A percentile compares a stretch with the other conserved stretches of the same genome.
Conservation (phyloP, 1,140 invertebrate genomes). For the Pseudachorutes palmiensis region DNA sequence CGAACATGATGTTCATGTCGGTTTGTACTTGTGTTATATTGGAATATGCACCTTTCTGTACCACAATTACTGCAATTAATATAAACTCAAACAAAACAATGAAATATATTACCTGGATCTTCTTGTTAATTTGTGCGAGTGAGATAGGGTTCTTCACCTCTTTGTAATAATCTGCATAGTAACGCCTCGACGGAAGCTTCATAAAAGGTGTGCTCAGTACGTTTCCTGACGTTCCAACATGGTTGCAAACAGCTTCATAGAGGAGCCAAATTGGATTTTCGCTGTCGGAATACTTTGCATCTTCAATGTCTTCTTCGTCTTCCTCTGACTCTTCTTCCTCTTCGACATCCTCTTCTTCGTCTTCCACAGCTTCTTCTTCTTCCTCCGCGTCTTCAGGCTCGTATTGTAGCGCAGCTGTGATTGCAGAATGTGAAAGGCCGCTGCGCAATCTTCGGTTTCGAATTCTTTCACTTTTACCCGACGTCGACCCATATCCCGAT, state of each 20-base stretch:
- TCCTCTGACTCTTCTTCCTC: constrained; percentile 43
- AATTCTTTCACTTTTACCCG: constrained; percentile 53
- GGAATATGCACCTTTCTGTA: constrained; percentile 67
- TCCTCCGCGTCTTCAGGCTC: constrained; percentile 49
- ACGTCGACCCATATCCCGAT: constrained; percentile 36
- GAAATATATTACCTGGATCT: constrained; percentile 79
- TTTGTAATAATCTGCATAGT: constrained; percentile 96
- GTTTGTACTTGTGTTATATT: constrained; percentile 81
- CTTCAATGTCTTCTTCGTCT: constrained; percentile 43
- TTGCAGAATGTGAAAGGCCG: constrained; percentile 49
- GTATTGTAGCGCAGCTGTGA: constrained; percentile 53
- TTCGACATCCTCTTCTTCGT: constrained; percentile 54
- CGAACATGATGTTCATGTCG: constrained; percentile 96
- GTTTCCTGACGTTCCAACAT: constrained; percentile 47
- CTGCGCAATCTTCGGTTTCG: constrained; percentile 45
- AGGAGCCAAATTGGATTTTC: constrained; percentile 72
- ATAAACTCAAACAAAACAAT: no score
- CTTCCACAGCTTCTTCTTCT: constrained; percentile 55
- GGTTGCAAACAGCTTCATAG: constrained; percentile 64
- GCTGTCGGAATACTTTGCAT: constrained; percentile 41
- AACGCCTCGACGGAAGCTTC: constrained; percentile 76
- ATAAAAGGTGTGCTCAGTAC: constrained; percentile 26
- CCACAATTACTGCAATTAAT: constrained; percentile 32
- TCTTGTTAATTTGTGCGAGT: constrained; percentile 81
- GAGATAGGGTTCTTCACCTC: constrained; percentile 95